Evolutionary conservation across 2,113 vertebrate species (phyloP), one percentile per base, ranked within the genome.

Genomic region (Plecturocebus donacophilus): DNA sequence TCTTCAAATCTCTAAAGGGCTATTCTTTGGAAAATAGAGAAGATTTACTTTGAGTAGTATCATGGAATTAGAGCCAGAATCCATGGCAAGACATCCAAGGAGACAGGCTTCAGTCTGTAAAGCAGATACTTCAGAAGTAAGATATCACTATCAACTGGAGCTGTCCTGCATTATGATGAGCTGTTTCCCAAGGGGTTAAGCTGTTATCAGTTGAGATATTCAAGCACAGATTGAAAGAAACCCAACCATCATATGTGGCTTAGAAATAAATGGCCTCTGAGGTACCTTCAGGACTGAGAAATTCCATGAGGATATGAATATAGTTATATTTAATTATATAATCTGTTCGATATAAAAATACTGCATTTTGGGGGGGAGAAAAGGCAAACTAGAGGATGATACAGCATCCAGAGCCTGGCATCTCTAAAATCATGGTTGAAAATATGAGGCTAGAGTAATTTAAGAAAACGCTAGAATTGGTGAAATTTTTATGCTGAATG

Each of bases 401-500:
- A 20, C 38, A 35, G 2, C 49, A 85, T 40, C 1, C 35, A 45
- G 82, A 95, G 35, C 12, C 6, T 73, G 11, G 4, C n/a, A 35
- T 84, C 23, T 86, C 77, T 68, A 71, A 92, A 94, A 58, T 87
- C 32, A 75, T 56, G n/a, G 30, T 40, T 85, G 45, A 91, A 93
- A 95, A 91, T 66, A 81, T 23, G 20, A 95, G 42, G n/a, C 49
- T 40, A 40, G 35, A 47, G 1, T n/a, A 88, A 58, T 32, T 82
- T 88, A 32, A 38, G 21, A 89, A 66, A 95, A 90, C 1, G 20
- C 23, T 79, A 66, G 38, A 45, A 56, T 58, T 40, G 91, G 61
- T 84, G 4, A 6, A 73, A 75, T 87, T 94, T 94, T 89, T 49
- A 87, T 54, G 76, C 61, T 64, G 16, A 79, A 90, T 16, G 9